Evolutionary conservation across 2,888 invertebrate genomes (phyloP).

Genomic region (Synanthedon myopaeformis): DNA sequence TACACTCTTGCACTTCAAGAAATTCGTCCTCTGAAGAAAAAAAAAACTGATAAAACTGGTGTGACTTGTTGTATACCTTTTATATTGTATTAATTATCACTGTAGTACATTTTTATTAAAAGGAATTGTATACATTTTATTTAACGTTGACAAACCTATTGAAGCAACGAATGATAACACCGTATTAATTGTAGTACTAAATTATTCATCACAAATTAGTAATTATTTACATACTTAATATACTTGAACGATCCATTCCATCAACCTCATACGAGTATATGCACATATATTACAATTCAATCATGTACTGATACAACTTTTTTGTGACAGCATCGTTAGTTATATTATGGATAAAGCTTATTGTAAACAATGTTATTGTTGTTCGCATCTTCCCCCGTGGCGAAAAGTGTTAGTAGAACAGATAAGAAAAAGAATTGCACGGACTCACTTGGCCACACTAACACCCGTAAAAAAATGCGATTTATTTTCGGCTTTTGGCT

Average conservation of each 20-base stretch:
- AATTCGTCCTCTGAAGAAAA: neutral
- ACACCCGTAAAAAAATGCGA: too few relatives aligned
- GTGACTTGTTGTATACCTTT: neutral
- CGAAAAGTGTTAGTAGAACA: too few relatives aligned
- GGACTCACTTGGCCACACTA: too few relatives aligned
- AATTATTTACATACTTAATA: slow-evolving; percentile 15
- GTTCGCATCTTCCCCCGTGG: too few relatives aligned
- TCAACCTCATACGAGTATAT: too few relatives aligned
- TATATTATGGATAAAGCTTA: neutral
- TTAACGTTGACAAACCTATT: neutral
- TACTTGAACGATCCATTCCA: too few relatives aligned
- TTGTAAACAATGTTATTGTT: neutral
- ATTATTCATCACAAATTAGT: slow-evolving; percentile 41
- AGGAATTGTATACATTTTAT: neutral
- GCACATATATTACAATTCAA: too few relatives aligned
- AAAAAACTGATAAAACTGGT: too few relatives aligned
- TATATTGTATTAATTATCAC: neutral
- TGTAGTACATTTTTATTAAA: neutral
- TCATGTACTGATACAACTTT: too few relatives aligned
- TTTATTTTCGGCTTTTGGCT: too few relatives aligned
- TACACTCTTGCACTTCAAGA: neutral
- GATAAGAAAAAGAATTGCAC: too few relatives aligned
- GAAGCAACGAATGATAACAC: neutral
- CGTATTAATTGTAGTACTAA: slow-evolving; percentile 23
- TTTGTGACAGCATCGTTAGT: too few relatives aligned